A percentile compares a stretch with the other conserved stretches of the same genome.
phyloP scores from a whole-genome alignment of 2,888 invertebrate species.

The Hypselothyrea guttata region DNA sequence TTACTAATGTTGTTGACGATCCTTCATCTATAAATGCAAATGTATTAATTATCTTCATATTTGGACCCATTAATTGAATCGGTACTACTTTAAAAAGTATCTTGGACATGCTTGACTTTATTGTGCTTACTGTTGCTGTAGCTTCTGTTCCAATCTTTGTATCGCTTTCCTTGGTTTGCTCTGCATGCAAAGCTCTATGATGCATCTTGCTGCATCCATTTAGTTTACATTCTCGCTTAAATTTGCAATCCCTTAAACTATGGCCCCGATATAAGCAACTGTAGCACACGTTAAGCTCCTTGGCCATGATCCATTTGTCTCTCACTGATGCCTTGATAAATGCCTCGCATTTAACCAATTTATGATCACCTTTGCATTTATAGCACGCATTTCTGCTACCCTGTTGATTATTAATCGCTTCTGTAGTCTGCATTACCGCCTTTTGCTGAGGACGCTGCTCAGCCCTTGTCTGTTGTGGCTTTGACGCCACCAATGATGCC shows the following conservation, averaged over 20 bases:
- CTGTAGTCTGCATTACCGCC: not conserved
- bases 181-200: not conserved
- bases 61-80: too few species aligned
- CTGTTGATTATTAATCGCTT: too few species aligned
- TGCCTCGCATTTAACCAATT: not conserved
- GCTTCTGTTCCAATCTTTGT: not conserved
- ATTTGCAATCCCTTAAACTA: not conserved
- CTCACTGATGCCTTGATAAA: not conserved
- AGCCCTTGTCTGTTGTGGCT: not conserved
- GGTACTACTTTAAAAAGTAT: too few species aligned
- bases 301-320: constrained; percentile 2
- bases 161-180: not conserved
- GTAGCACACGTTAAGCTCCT: not conserved
- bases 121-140: not conserved
- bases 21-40: constrained; percentile 4
- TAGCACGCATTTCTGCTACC: not conserved
- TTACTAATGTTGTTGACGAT: not conserved
- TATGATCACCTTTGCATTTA: not conserved
- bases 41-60: not conserved
- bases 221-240: not conserved
- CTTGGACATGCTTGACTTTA: not conserved
- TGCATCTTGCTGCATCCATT: not conserved
- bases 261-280: not conserved
- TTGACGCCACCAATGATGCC: not conserved
- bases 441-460: not conserved